Percentiles rank a stretch among this genome's conserved stretches.
Conservation (phyloP, 1,140 invertebrate genomes). For the Archivesica marissinica region DNA sequence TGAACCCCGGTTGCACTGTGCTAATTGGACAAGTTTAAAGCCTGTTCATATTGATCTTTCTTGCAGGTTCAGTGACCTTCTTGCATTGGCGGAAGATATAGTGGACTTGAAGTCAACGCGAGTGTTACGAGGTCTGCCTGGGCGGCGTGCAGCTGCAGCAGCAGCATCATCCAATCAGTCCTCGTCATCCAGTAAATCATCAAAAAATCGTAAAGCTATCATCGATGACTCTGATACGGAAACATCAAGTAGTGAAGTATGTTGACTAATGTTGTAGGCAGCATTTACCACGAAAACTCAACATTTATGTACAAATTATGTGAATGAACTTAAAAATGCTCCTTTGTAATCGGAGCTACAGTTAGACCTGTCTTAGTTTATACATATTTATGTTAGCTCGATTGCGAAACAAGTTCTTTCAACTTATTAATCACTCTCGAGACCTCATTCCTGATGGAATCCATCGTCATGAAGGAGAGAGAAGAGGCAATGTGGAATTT, state of each 20-base stretch:
- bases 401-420: too few relatives aligned
- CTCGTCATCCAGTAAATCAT: slow-evolving; percentile 75
- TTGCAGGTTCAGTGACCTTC: slow-evolving; percentile 92
- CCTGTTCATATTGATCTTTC: neutral
- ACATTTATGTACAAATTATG: neutral
- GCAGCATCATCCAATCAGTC: slow-evolving; percentile 65
- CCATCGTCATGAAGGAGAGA: too few relatives aligned
- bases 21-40: too few relatives aligned
- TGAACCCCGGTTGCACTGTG: too few relatives aligned
- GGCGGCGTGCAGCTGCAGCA: slow-evolving; percentile 76
- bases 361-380: too few relatives aligned
- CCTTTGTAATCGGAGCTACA: too few relatives aligned
- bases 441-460: too few relatives aligned
- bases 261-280: slow-evolving; percentile 62
- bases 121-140: slow-evolving; percentile 76
- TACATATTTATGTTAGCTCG: too few relatives aligned
- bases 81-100: slow-evolving; percentile 93
- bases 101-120: slow-evolving; percentile 87
- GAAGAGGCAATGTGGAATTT: too few relatives aligned
- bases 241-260: slow-evolving; percentile 92
- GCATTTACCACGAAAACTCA: neutral
- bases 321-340: neutral
- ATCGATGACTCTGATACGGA: slow-evolving; percentile 87
- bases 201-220: slow-evolving; percentile 81
- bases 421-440: too few relatives aligned